Evolutionary conservation across 35 echinoderm and acorn worm species (phyloP).

Genomic region (Diadema setosum): DNA sequence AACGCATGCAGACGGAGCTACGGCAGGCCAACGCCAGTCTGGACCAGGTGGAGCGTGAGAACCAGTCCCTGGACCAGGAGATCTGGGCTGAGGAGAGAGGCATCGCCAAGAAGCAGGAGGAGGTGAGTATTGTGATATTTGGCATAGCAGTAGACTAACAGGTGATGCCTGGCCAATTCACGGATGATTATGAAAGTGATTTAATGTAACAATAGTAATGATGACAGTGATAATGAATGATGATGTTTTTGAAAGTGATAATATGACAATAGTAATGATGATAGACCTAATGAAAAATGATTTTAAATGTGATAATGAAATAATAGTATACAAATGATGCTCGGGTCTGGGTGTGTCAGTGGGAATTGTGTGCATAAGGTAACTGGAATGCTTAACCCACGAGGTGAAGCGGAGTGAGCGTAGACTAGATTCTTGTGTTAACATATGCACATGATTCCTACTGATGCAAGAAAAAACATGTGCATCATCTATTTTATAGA

Average conservation of each 20-base stretch:
- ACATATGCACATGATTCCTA: too few species aligned
- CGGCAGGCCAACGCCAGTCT: conserved; percentile 53
- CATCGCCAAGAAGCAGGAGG: conserved; percentile 82
- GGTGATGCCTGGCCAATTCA: too few species aligned
- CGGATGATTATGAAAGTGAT: neutral
- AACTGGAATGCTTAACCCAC: too few species aligned
- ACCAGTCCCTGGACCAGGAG: conserved; percentile 70
- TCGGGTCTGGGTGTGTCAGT: too few species aligned
- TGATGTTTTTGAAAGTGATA: neutral
- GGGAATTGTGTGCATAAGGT: too few species aligned
- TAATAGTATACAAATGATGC: too few species aligned
- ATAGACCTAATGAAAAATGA: neutral
- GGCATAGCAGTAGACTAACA: too few species aligned
- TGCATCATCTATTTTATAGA: too few species aligned
- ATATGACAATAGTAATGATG: neutral
- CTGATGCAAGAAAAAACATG: too few species aligned
- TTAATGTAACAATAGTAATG: neutral
- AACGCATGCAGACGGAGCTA: conserved; percentile 81
- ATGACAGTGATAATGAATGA: neutral
- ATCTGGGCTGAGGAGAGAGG: conserved; percentile 83
- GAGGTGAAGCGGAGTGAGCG: too few species aligned
- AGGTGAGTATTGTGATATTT: conserved; percentile 53
- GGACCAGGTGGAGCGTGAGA: conserved; percentile 69
- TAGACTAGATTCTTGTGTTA: too few species aligned
- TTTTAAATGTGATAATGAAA: neutral